Evolutionary conservation across 2,888 invertebrate genomes (phyloP).

Genomic region (Nephrotoma appendiculata): DNA sequence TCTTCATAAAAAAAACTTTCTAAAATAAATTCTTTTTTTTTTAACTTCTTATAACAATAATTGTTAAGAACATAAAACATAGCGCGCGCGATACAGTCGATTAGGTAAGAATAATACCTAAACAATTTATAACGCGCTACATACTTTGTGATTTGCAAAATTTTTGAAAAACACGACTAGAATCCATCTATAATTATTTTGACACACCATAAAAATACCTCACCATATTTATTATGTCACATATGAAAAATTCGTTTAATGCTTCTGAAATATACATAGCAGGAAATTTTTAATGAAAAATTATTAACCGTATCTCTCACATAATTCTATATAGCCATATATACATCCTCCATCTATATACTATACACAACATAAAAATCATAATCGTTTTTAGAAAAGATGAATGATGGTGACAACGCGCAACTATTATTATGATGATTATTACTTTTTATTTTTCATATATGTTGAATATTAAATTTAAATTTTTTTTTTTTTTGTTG

Average conservation of each 20-base stretch:
- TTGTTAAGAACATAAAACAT: not conserved
- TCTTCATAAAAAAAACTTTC: not conserved
- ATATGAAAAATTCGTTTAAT: not conserved
- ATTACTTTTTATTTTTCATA: not conserved
- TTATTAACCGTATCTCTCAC: not conserved
- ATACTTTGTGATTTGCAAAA: not conserved
- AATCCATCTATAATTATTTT: not conserved
- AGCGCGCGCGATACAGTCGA: not conserved
- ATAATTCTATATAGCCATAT: not conserved
- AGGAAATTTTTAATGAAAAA: not conserved
- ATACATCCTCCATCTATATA: not conserved
- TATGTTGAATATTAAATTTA: not conserved
- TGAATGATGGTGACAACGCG: not conserved
- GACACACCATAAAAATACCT: not conserved
- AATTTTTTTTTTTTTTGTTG: not conserved
- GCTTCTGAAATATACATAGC: not conserved
- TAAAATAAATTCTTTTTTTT: not conserved
- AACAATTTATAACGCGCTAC: not conserved
- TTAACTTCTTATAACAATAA: not conserved
- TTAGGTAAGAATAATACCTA: not conserved
- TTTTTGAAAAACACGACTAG: not conserved
- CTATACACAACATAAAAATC: not conserved
- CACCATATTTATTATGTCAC: not conserved
- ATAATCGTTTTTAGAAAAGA: not conserved
- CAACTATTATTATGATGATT: not conserved